phyloP scores from a whole-genome alignment of 2,113 vertebrate species.

The Pungitius pungitius region DNA sequence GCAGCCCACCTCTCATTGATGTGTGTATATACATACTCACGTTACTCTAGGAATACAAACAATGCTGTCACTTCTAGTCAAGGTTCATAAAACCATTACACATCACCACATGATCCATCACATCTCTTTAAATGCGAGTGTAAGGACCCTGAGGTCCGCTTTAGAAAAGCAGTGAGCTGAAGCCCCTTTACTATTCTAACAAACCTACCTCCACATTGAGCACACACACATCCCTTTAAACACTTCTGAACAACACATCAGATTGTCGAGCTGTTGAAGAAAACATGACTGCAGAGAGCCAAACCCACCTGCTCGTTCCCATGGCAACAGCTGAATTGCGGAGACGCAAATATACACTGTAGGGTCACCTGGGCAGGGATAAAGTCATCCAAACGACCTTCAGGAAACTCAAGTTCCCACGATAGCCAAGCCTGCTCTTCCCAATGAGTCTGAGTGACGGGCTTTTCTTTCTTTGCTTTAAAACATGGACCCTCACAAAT shows the following conservation, averaged over 20 bases:
- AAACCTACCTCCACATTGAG: slow-evolving; percentile 67
- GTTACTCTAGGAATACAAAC: slow-evolving; percentile 1
- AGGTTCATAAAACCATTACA: slow-evolving; percentile 4
- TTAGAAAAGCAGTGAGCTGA: slow-evolving; percentile 3
- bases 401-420: slow-evolving; percentile 22
- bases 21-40: slow-evolving; percentile 9
- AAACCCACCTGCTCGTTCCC: slow-evolving; percentile 55
- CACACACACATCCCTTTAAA: slow-evolving; percentile 20
- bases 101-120: slow-evolving; percentile 10
- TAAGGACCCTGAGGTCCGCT: slow-evolving; percentile 7
- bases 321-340: slow-evolving; percentile 61
- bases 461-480: slow-evolving; percentile 23
- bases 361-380: slow-evolving; percentile 30
- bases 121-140: slow-evolving; percentile 22
- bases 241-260: slow-evolving; percentile 30
- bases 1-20: slow-evolving; percentile 78
- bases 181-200: slow-evolving; percentile 52
- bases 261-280: slow-evolving; percentile 48
- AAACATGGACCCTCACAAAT: slow-evolving; percentile 11
- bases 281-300: slow-evolving; percentile 39
- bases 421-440: slow-evolving; percentile 29
- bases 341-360: slow-evolving; percentile 4
- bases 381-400: slow-evolving; percentile 32
- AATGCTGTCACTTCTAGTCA: not conserved
- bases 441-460: not conserved